Evolutionary conservation across 2,797 vertebrate species (phyloP).

Genomic region (Cyclura pinguis): DNA sequence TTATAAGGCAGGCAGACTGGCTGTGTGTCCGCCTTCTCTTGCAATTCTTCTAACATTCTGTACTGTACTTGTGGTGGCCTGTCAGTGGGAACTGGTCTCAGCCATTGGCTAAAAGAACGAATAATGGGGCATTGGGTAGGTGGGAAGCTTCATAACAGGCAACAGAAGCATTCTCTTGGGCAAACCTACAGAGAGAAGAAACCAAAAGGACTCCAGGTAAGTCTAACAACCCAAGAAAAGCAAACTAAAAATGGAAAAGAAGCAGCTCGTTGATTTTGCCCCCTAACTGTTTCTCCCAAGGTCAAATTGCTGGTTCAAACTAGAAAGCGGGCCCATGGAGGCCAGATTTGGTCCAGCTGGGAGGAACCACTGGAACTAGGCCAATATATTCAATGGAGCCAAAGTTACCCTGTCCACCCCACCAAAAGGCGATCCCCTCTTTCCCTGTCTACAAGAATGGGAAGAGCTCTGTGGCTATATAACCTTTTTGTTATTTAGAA

Average conservation of each 20-base stretch:
- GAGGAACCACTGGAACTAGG: neutral
- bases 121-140: slow-evolving; percentile 98
- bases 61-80: slow-evolving; percentile 82
- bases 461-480: neutral
- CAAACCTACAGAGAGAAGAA: slow-evolving; percentile 97
- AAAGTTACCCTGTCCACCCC: slow-evolving; percentile 36
- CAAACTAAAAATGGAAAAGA: slow-evolving; percentile 21
- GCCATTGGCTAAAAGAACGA: slow-evolving; percentile 98
- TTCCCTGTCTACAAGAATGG: slow-evolving; percentile 29
- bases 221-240: slow-evolving; percentile 83
- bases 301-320: slow-evolving; percentile 55
- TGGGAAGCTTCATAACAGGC: slow-evolving; percentile 99
- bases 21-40: slow-evolving; percentile 29
- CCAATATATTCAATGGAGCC: slow-evolving; percentile 63
- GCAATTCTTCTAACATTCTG: slow-evolving; percentile 86
- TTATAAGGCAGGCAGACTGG: slow-evolving; percentile 72
- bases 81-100: slow-evolving; percentile 80
- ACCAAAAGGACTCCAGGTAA: slow-evolving; percentile 94
- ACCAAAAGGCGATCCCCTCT: slow-evolving; percentile 29
- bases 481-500: neutral
- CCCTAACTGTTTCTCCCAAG: slow-evolving; percentile 77
- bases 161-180: slow-evolving; percentile 99
- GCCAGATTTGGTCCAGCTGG: too few relatives aligned
- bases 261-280: slow-evolving; percentile 63
- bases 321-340: neutral